phyloP scores from a whole-genome alignment of 2,797 vertebrate species.

The Lepus townsendii region DNA sequence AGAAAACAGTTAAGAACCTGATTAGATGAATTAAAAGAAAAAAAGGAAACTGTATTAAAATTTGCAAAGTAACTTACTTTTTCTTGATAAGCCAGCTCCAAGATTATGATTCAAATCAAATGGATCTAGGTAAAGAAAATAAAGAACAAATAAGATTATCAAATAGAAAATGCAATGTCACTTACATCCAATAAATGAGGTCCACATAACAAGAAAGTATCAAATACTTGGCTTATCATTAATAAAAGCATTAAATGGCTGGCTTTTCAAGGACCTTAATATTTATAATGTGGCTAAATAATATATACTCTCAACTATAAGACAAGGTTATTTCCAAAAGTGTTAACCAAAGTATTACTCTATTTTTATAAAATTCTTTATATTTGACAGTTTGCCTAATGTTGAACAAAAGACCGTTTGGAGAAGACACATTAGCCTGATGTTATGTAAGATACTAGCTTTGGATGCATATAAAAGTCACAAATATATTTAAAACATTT shows the following conservation, averaged over 20 bases:
- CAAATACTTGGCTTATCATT: background rate
- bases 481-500: constrained; percentile 54
- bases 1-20: constrained; percentile 52
- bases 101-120: constrained; percentile 98
- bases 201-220: background rate
- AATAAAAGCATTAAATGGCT: constrained; percentile 35
- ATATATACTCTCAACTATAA: background rate
- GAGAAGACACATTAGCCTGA: background rate
- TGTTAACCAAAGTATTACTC: background rate
- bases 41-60: background rate
- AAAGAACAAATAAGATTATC: constrained; percentile 31
- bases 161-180: background rate
- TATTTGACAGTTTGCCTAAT: background rate
- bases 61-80: constrained; percentile 91
- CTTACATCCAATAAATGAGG: background rate
- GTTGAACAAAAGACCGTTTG: constrained; percentile 34
- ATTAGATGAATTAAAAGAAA: constrained; percentile 59
- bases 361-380: constrained; percentile 40
- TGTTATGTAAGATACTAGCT: background rate
- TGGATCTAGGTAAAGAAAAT: constrained; percentile 91
- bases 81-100: constrained; percentile 96
- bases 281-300: background rate
- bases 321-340: background rate
- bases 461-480: background rate
- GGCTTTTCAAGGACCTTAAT: constrained; percentile 34